Evolutionary conservation across 1,140 invertebrate genomes (phyloP), one percentile per base, ranked within the genome.

Genomic region (Drosophila grimshawi): DNA sequence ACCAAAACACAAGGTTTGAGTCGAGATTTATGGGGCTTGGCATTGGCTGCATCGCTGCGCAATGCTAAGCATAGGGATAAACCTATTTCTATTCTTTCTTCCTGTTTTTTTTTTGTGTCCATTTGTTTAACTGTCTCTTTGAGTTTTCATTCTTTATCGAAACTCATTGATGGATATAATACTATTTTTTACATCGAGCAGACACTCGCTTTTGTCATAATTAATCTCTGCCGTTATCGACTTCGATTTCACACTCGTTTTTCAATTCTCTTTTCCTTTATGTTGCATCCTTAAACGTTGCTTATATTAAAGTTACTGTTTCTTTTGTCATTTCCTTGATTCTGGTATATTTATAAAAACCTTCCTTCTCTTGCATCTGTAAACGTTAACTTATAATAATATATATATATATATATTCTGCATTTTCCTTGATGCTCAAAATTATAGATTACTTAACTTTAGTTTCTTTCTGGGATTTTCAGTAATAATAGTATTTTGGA

Each of bases 1-100:
- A 73, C 75, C 78, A 76, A 79, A 63, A 79, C 59, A 69, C 73
- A 62, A 81, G 73, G 67, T 81, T 76, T 64, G 62, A 76, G 62
- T 52, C 11, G 79, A 86, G 81, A 86, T 86, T 86, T 86, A 86
- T 86, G 82, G 70, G 53, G 33, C 60, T 81, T 53, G 70, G 55
- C 78, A 65, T 70, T 56, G 49, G 29, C 48, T 64, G 56, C 27
- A 35, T 65, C 29, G 10, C 37, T 41, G 52, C 39, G 35, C 11
- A 41, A 6, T 62, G 30, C 52, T 51, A 41, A 52, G 51, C 43
- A 39, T 32, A 41, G 8, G 63, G 53, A 66, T 66, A 66, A 66
- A 6, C 62, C 63, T 53, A 37, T 49, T 52, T 66, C 29, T 45
- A 49, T 62, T 49, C 49, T 30, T 8, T 35, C 37, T 48, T 37